These are phyloP conservation scores for Dermochelys coriacea DNA, from an alignment of 2,797 vertebrate species.

Conservation along the genomic window DNA sequence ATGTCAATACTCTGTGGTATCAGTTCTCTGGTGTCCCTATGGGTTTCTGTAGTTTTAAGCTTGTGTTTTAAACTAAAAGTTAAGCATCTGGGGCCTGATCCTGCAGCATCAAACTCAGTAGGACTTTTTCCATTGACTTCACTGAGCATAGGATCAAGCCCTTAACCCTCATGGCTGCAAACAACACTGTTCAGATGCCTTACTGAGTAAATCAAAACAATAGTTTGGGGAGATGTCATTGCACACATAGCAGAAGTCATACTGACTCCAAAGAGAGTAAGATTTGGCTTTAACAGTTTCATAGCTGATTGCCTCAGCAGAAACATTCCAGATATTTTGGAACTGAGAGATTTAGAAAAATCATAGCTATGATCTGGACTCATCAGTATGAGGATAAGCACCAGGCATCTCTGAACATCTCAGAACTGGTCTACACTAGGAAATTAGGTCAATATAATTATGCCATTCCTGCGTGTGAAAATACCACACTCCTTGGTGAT, in stretches of 20 bases:
- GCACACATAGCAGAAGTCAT: not conserved
- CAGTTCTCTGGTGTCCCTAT: not conserved
- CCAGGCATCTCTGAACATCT: not conserved
- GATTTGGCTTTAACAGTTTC: not conserved
- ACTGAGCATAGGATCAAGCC: not conserved
- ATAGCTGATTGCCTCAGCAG: not conserved
- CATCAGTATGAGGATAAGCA: fast-evolving
- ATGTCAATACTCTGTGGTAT: not conserved
- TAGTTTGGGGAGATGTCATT: not conserved
- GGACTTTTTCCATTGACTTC: not conserved
- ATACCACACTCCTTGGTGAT: not conserved
- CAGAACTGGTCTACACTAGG: not conserved
- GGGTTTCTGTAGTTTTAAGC: not conserved
- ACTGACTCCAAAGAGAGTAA: not conserved
- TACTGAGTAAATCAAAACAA: not conserved
- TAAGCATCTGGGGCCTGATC: not conserved
- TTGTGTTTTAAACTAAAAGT: not conserved
- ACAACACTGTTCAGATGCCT: not conserved
- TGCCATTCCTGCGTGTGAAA: not conserved
- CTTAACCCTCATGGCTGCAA: not conserved
- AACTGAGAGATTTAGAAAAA: not conserved
- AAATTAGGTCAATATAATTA: not conserved
- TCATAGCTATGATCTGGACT: not conserved
- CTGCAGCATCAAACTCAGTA: not conserved
- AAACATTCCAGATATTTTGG: not conserved